phyloP scores from a whole-genome alignment of 2,113 vertebrate species.

The Verasper variegatus region DNA sequence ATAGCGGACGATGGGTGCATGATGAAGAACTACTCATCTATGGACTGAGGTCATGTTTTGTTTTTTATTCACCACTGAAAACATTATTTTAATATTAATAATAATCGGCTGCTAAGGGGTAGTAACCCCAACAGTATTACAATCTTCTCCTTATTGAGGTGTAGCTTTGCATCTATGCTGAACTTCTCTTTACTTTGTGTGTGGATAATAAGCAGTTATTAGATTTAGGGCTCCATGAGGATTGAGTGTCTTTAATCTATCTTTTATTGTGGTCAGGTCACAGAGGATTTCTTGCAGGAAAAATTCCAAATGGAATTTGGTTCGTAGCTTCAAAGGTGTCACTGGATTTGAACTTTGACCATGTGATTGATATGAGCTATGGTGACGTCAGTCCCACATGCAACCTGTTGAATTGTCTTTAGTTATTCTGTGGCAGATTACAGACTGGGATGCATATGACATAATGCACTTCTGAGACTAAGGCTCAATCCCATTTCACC shows the following conservation, averaged over 20 bases:
- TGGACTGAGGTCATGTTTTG: background rate
- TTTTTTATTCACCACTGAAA: background rate
- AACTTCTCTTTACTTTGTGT: no score
- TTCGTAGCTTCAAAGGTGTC: background rate
- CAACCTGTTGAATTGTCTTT: background rate
- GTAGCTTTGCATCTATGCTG: background rate
- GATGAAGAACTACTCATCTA: conserved; percentile 6
- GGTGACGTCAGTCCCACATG: background rate
- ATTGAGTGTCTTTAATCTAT: no score
- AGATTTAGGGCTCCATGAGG: no score
- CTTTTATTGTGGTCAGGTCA: no score
- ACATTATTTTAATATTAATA: background rate
- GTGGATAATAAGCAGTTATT: no score
- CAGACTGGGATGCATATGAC: background rate
- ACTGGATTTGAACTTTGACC: conserved; percentile 4
- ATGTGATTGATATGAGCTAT: background rate
- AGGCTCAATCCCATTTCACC: no score
- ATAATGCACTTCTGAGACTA: background rate
- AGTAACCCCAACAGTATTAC: background rate
- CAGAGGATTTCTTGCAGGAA: background rate
- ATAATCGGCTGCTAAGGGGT: background rate
- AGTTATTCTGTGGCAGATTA: background rate
- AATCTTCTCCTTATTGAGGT: background rate
- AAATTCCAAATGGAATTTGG: background rate
- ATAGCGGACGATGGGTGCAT: conserved; percentile 12